Evolutionary conservation across 2,888 invertebrate genomes (phyloP), one percentile per base, ranked within the genome.

Genomic region (Polydrusus cervinus): DNA sequence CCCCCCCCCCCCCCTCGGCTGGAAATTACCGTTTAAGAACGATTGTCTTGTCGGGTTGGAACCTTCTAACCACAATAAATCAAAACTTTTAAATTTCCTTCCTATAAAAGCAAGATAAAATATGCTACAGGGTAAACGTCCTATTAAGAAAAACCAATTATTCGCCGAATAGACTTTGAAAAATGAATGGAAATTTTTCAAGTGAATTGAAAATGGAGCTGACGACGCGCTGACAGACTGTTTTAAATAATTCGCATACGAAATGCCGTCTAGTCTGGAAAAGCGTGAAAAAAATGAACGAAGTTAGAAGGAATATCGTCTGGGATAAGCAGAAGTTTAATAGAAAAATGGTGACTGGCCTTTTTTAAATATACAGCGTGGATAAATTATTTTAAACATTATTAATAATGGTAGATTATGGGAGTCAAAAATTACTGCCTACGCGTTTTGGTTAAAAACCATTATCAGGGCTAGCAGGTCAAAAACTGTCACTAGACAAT

Each of bases 211-310:
- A 65, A 65, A 65, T 47, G 45, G 51, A 2, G 65, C 65, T 66
- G 65, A 66, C 65, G 49, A 49, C 14, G 65, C 18, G 51, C 65
- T 66, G 65, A 66, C 65, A 47, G 51, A n/a, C 49, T 8, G 30
- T 30, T 66, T 49, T 51, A 66, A 66, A 66, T 66, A 66, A 51
- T 66, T 51, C 25, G 49, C 65, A 66, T 66, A 51, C 49, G 65
- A 51, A 34, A 66, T 34, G 64, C 38, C 38, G 1, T 57, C 25
- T n/a, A 9, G 1, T 57, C 25, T n/a, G n/a, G 34, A 20, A 55
- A 38, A 10, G 25, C 34, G 1, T 2, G 38, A 30, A 55, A 57
- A 38, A 38, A 57, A n/a, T 16, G 11, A 16, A 34, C 57, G 9
- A 53, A 11, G 13, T 25, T 30, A 7, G 13, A 55, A 30, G 13